phyloP scores from a whole-genome alignment of 2,113 vertebrate genomes.

The Leucoraja erinaceus region DNA sequence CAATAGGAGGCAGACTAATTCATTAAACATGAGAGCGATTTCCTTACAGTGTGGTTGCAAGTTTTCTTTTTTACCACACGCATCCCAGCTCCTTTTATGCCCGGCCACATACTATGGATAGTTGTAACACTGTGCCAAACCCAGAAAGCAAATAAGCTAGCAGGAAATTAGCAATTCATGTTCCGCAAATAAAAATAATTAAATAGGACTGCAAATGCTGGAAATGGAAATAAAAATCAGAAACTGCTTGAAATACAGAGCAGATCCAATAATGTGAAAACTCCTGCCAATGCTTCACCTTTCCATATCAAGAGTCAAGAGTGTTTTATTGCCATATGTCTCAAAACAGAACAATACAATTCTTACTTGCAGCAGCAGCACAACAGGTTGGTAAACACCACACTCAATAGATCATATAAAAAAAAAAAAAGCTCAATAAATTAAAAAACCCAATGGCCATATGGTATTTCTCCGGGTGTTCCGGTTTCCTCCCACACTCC shows the following conservation, averaged over 20 bases:
- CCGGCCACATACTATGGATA: not conserved
- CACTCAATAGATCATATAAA: too few relatives aligned
- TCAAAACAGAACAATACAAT: too few relatives aligned
- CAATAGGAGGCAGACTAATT: not conserved
- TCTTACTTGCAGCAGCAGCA: too few relatives aligned
- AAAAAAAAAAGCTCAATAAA: too few relatives aligned
- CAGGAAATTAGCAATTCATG: not conserved
- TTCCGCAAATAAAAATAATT: not conserved
- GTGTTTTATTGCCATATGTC: too few relatives aligned
- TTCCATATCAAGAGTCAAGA: too few relatives aligned
- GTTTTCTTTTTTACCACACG: not conserved
- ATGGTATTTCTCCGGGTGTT: too few relatives aligned
- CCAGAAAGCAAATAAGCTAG: not conserved
- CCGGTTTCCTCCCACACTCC: too few relatives aligned
- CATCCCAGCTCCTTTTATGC: not conserved
- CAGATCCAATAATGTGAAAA: not conserved
- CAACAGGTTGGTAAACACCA: too few relatives aligned
- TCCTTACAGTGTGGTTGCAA: not conserved
- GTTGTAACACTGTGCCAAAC: not conserved
- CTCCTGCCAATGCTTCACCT: not conserved
- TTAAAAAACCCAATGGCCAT: too few relatives aligned
- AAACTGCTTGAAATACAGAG: not conserved
- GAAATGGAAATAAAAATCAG: constrained; percentile 1
- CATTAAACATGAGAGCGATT: not conserved
- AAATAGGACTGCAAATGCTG: not conserved